phyloP scores from a whole-genome alignment of 2,113 vertebrate genomes.

The Phycodurus eques region DNA sequence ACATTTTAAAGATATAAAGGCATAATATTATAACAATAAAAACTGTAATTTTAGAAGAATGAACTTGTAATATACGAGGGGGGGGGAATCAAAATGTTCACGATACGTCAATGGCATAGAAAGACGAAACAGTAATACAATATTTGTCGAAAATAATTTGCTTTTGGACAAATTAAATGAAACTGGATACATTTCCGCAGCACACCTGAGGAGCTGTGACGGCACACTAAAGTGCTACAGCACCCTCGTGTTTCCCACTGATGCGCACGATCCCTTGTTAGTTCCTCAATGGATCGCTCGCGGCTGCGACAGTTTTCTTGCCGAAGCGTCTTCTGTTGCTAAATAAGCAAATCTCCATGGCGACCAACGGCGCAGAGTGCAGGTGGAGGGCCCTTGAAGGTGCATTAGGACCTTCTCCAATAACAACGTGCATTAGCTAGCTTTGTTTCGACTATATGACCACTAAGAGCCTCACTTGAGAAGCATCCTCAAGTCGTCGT shows the following conservation, averaged over 20 bases:
- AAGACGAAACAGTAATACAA: too few relatives aligned
- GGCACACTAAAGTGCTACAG: neutral
- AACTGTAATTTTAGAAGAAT: too few relatives aligned
- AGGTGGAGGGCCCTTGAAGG: conserved; percentile 62
- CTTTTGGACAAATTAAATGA: neutral
- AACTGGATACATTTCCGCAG: neutral
- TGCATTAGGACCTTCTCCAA: conserved; percentile 64
- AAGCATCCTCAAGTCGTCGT: neutral
- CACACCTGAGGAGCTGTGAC: neutral
- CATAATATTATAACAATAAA: too few relatives aligned
- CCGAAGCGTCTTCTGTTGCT: conserved; percentile 53
- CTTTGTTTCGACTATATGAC: conserved; percentile 10
- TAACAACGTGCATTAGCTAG: conserved; percentile 41
- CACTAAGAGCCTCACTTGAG: conserved; percentile 17
- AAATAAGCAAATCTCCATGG: conserved; percentile 64
- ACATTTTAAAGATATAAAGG: too few relatives aligned
- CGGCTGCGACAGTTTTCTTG: conserved; percentile 36
- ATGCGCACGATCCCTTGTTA: neutral
- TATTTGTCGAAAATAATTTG: too few relatives aligned
- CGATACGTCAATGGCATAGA: too few relatives aligned
- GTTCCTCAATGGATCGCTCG: neutral
- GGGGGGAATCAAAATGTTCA: too few relatives aligned
- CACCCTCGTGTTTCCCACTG: neutral
- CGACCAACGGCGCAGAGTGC: conserved; percentile 43
- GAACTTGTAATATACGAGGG: too few relatives aligned